Evolutionary conservation across 2,113 vertebrate genomes (phyloP), one percentile per base, ranked within the genome.

Genomic region (Neolamprologus sp.): DNA sequence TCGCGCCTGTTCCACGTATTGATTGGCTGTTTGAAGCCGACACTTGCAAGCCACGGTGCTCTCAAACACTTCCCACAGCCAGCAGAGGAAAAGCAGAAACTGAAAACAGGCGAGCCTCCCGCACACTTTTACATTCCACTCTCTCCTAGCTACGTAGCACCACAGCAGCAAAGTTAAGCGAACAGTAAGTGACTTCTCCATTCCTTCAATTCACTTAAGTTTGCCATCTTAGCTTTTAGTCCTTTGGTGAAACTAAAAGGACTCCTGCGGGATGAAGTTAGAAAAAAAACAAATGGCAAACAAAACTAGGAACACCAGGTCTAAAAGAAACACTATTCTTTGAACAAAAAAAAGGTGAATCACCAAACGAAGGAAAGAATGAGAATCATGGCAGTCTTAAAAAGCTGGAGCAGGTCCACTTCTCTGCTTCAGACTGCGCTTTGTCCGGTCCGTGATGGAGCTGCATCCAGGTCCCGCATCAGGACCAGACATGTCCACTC

Each of bases 351-450:
- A 88, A 92, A 88, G 58, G 87, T 81, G 60, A 91, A 85, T 87
- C 37, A 84, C 83, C 57, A 93, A 89, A 91, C 54, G 7, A 82
- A 87, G 85, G 84, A 89, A 12, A 91, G 49, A 53, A 84, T 73
- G 73, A 83, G 73, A 82, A 86, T 90, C 63, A 58, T 9, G 45
- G 63, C 31, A 85, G 88, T 83, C 33, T 84, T 73, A 54, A 84
- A 93, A 89, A 94, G 45, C 87, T 95, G 86, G 83, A 88, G 88
- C 79, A 85, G 87, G 87, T 92, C 87, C 82, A 75, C 89, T 85
- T 88, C 82, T 92, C 84, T 80, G 79, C 90, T 82, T 93, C 88
- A 94, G 89, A 86, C 54, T 75, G 49, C 89, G 63, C 82, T 87
- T 33, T 26, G 60, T 78, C 73, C 9, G 26, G 88, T 87, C 82